Conservation (phyloP, 35 echinoderm and acorn worm genomes). For the Lytechinus pictus region DNA sequence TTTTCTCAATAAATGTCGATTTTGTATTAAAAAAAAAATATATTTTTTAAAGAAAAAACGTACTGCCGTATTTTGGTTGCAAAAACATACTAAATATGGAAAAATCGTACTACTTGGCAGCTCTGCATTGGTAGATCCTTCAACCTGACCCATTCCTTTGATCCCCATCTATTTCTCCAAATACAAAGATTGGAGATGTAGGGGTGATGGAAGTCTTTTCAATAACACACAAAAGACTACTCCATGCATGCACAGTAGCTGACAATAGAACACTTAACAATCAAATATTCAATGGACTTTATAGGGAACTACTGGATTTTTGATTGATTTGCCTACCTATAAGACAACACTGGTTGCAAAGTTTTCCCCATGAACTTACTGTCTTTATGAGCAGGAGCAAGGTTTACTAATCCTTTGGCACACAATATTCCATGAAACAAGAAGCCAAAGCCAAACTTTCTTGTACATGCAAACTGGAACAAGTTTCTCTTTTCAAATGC, state of each 20-base stretch:
- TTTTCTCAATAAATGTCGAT: no score
- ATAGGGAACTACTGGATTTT: not conserved
- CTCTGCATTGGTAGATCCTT: no score
- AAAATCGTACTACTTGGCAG: no score
- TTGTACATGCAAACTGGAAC: not conserved
- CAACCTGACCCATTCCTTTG: no score
- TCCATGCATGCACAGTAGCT: not conserved
- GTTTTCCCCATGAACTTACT: not conserved
- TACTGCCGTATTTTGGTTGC: no score
- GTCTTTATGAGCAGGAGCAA: not conserved
- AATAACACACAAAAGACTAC: not conserved
- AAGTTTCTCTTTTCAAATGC: not conserved
- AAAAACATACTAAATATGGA: no score
- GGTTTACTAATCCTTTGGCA: not conserved
- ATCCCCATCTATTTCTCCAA: no score
- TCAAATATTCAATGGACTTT: not conserved
- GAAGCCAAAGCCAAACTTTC: not conserved
- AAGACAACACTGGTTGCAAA: not conserved
- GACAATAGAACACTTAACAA: not conserved
- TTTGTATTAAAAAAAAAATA: no score
- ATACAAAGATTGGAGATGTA: no score
- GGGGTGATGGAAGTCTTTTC: not conserved
- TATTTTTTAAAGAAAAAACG: no score
- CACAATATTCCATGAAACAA: not conserved
- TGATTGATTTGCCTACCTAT: not conserved